Percentiles rank a stretch among this genome's conserved stretches.
phyloP scores from a whole-genome alignment of 2,113 vertebrate genomes.

The Etheostoma spectabile region DNA sequence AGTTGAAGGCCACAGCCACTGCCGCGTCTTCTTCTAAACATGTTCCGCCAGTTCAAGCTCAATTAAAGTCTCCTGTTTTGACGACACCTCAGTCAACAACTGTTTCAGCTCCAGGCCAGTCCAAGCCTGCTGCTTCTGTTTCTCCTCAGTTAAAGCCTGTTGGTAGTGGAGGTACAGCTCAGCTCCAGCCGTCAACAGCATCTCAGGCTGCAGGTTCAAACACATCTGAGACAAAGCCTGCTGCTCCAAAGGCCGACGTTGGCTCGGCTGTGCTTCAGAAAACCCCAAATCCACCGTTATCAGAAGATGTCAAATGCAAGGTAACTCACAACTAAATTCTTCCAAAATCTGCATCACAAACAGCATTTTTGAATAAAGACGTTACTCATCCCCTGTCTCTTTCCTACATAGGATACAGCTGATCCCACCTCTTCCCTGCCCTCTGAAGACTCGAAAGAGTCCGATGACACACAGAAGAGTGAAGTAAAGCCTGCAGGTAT shows the following conservation, averaged over 20 bases:
- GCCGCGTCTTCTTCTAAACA: constrained; percentile 37
- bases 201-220: constrained; percentile 14
- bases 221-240: constrained; percentile 35
- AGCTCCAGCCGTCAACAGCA: constrained; percentile 19
- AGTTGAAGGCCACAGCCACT: constrained; percentile 20
- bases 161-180: background rate
- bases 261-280: constrained; percentile 26
- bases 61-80: constrained; percentile 26
- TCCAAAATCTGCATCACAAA: background rate
- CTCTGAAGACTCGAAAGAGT: constrained; percentile 25
- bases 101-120: constrained; percentile 22
- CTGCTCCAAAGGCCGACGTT: constrained; percentile 12
- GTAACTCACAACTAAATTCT: constrained; percentile 51
- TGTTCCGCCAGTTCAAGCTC: background rate
- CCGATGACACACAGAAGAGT: constrained; percentile 37
- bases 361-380: background rate
- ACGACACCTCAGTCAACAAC: constrained; percentile 22
- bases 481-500: constrained; percentile 69
- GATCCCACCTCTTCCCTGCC: constrained; percentile 34
- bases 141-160: constrained; percentile 37
- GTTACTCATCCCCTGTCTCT: background rate
- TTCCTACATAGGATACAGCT: constrained; percentile 40
- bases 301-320: constrained; percentile 60
- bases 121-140: constrained; percentile 30
- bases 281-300: background rate